Conservation (phyloP, 1,140 invertebrate species). For the Campoletis sonorensis region DNA sequence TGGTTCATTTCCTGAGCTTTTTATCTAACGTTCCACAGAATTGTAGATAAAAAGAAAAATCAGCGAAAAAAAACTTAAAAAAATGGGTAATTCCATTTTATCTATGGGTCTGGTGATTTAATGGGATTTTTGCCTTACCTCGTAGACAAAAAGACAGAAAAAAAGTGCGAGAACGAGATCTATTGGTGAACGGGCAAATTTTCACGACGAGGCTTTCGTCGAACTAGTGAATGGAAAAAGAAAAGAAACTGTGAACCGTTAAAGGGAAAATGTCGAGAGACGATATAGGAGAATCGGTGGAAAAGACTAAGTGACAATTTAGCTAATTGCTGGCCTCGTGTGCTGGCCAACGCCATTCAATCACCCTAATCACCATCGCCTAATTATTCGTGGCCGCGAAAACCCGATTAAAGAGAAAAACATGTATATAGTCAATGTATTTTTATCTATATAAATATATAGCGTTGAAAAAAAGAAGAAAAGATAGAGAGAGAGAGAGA, state of each 20-base stretch:
- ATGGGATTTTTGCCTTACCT: neutral
- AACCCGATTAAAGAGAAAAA: conserved; percentile 66
- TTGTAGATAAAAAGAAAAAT: too few relatives aligned
- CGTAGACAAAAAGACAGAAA: neutral
- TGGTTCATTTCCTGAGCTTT: too few relatives aligned
- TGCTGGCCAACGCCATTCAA: conserved; percentile 59
- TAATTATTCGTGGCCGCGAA: conserved; percentile 64
- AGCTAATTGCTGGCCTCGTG: conserved; percentile 63
- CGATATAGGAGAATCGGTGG: conserved; percentile 14
- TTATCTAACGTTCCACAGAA: too few relatives aligned
- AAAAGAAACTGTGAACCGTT: neutral
- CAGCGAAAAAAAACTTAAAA: neutral
- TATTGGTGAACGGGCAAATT: neutral
- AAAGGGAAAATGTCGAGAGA: conserved; percentile 19
- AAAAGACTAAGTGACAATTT: conserved; percentile 62
- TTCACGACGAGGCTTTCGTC: neutral
- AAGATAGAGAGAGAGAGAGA: neutral
- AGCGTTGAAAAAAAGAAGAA: neutral
- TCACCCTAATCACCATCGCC: conserved; percentile 66
- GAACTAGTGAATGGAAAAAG: neutral
- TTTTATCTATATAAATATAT: neutral
- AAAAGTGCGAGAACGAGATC: neutral
- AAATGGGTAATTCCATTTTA: conserved; percentile 6
- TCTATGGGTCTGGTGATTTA: conserved; percentile 27
- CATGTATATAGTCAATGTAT: conserved; percentile 36